A percentile compares a stretch with the other conserved stretches of the same genome.
These are phyloP conservation scores for Manacus vitellinus DNA, from an alignment of 2,113 vertebrate species.

Conservation along the genomic window DNA sequence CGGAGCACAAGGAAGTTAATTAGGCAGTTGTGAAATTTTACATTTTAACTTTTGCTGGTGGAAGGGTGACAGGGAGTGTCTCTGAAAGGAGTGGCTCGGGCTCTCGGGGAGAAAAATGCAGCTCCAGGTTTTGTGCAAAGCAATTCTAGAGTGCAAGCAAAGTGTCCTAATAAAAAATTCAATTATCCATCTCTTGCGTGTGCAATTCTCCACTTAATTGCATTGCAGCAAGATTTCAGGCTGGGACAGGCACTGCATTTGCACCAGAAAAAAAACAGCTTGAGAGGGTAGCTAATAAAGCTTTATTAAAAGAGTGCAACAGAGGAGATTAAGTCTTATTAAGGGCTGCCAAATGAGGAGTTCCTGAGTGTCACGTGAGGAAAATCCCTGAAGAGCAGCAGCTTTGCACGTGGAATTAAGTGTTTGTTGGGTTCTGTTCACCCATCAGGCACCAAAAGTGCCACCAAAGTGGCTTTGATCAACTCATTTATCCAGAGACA, in stretches of 20 bases:
- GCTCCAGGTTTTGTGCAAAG: background rate
- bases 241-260: background rate
- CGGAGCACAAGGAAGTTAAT: constrained; percentile 41
- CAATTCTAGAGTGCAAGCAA: background rate
- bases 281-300: background rate
- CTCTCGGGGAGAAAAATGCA: background rate
- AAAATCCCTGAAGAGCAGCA: background rate
- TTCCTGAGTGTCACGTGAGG: background rate
- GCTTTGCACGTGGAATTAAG: background rate
- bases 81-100: background rate
- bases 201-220: background rate
- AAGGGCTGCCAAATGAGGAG: background rate
- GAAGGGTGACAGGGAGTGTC: background rate
- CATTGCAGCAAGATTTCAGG: background rate
- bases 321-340: background rate
- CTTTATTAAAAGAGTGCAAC: background rate
- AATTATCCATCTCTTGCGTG: background rate
- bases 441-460: accelerated
- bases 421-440: background rate
- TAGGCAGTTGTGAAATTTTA: background rate
- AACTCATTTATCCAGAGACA: background rate
- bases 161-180: constrained; percentile 9
- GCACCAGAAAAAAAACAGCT: background rate
- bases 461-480: background rate
- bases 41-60: background rate